Evolutionary conservation across 2,113 vertebrate genomes (phyloP).

Genomic region (Rallus limicola): DNA sequence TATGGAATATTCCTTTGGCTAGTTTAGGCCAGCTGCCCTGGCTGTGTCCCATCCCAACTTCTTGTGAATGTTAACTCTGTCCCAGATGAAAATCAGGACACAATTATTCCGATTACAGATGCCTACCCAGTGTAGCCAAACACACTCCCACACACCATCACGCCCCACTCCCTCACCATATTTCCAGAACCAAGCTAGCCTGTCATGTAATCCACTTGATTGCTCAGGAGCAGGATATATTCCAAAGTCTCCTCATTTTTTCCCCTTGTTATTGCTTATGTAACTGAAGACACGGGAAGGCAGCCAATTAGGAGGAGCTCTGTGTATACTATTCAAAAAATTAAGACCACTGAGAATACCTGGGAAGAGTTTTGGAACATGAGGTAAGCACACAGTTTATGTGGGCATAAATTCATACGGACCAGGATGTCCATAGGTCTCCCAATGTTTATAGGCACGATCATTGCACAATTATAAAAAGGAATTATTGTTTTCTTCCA

Average conservation of each 20-base stretch:
- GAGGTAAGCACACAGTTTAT: not conserved
- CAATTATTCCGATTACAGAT: not conserved
- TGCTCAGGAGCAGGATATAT: not conserved
- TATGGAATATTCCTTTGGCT: too few relatives aligned
- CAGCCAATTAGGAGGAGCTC: not conserved
- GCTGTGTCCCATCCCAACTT: too few relatives aligned
- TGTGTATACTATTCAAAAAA: not conserved
- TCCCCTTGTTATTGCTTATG: not conserved
- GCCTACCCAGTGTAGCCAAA: not conserved
- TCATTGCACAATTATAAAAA: not conserved
- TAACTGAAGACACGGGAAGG: not conserved
- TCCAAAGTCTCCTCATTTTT: not conserved
- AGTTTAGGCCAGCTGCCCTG: too few relatives aligned
- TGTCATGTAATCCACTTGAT: not conserved
- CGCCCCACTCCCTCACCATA: not conserved
- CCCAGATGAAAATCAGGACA: too few relatives aligned
- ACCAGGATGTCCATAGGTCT: not conserved
- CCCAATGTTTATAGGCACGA: fast-evolving
- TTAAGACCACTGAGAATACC: not conserved
- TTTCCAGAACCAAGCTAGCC: not conserved
- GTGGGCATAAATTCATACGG: not conserved
- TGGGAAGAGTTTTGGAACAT: not conserved
- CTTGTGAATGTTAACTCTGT: too few relatives aligned
- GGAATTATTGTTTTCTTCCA: not conserved
- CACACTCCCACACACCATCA: not conserved